Conservation (phyloP, 2,797 vertebrate genomes). For the Centroberyx gerrardi region DNA sequence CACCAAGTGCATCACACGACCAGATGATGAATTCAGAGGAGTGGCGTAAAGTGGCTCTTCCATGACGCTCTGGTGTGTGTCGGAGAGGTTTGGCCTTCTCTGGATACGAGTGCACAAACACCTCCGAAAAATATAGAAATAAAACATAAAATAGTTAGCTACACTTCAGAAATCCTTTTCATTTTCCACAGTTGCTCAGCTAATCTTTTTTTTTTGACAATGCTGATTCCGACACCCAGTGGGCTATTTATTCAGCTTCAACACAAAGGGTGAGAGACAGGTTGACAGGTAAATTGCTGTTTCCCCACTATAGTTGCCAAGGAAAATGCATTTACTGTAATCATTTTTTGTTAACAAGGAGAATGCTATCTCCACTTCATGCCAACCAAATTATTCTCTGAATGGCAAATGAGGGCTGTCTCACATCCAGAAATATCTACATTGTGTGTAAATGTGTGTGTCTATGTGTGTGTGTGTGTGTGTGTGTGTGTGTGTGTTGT, state of each 20-base stretch:
- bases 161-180: conserved; percentile 2
- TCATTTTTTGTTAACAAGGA: not conserved
- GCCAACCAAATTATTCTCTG: not conserved
- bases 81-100: conserved; percentile 49
- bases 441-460: not conserved
- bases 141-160: conserved; percentile 5
- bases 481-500: not conserved
- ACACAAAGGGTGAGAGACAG: not conserved
- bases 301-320: not conserved
- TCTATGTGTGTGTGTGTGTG: conserved; percentile 24
- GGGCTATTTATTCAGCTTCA: conserved; percentile 7
- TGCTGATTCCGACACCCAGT: conserved; percentile 5
- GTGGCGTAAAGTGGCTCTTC: conserved; percentile 61
- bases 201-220: not conserved
- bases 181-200: not conserved
- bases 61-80: conserved; percentile 39
- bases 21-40: conserved; percentile 67
- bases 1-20: conserved; percentile 40
- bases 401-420: not conserved
- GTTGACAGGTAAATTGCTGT: conserved; percentile 5
- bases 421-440: no score
- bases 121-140: not conserved
- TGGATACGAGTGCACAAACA: conserved; percentile 41
- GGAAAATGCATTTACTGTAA: conserved; percentile 12
- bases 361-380: not conserved